These are phyloP conservation scores for Rissa tridactyla DNA, from an alignment of 2,113 vertebrate species.

Conservation along the genomic window DNA sequence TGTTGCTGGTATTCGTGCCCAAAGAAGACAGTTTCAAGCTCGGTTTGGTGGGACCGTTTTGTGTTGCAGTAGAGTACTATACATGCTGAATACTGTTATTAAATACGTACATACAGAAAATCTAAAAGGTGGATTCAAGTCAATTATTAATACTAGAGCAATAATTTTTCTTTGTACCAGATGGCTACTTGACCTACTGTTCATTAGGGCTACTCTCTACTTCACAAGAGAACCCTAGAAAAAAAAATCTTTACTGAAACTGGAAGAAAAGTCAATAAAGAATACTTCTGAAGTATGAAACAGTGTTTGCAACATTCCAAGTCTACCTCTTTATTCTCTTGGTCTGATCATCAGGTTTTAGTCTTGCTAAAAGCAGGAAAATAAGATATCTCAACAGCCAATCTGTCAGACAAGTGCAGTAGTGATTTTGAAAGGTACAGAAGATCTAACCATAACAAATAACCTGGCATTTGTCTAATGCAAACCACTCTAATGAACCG, in stretches of 20 bases:
- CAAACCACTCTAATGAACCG: not conserved
- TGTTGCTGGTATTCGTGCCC: not conserved
- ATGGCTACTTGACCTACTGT: not conserved
- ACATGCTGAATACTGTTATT: not conserved
- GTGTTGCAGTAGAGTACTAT: not conserved
- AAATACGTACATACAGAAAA: not conserved
- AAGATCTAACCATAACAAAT: not conserved
- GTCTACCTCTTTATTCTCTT: not conserved
- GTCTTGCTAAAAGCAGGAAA: not conserved
- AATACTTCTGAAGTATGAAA: not conserved
- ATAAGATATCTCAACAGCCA: not conserved
- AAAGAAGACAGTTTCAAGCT: not conserved
- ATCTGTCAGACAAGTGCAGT: not conserved
- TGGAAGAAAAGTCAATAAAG: not conserved
- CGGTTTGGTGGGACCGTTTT: not conserved
- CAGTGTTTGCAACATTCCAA: not conserved
- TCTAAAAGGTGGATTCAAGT: not conserved
- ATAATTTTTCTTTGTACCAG: not conserved
- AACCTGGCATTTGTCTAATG: not conserved
- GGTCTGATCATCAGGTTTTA: not conserved
- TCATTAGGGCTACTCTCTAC: not conserved
- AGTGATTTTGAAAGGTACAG: not conserved
- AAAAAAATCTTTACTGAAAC: not conserved
- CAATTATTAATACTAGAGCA: not conserved
- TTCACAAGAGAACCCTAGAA: not conserved